phyloP scores from a whole-genome alignment of 2,888 invertebrate genomes.

The Microplitis deprimator region DNA sequence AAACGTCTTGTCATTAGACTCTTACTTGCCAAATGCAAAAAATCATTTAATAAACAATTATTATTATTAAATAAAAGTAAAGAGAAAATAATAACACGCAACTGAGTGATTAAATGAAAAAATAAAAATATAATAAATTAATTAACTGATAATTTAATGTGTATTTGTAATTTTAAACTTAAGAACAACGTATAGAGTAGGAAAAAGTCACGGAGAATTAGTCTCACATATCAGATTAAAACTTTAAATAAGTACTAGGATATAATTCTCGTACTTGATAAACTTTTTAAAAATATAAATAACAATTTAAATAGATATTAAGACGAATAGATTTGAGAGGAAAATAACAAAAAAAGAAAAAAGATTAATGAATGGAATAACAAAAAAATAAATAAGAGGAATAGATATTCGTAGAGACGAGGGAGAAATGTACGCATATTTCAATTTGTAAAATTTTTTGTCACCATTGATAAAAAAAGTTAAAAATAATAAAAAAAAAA shows the following conservation, averaged over 20 bases:
- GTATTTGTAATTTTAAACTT: constrained; percentile 47
- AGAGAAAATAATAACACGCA: constrained; percentile 3
- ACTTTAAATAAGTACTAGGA: constrained; percentile 35
- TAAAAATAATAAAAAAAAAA: constrained; percentile 38
- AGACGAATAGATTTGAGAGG: too few relatives aligned
- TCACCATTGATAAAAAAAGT: constrained; percentile 63
- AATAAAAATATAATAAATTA: constrained; percentile 16
- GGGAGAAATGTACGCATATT: constrained; percentile 49
- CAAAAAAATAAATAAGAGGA: constrained; percentile 32
- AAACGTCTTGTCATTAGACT: constrained; percentile 46
- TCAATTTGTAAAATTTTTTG: constrained; percentile 66
- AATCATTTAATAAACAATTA: constrained; percentile 16
- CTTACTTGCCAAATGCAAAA: constrained; percentile 58
- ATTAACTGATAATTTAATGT: constrained; percentile 25
- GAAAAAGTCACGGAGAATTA: constrained; percentile 55
- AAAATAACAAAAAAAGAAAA: constrained; percentile 20
- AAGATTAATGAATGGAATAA: constrained; percentile 28
- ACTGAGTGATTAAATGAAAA: constrained; percentile 10
- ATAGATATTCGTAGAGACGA: constrained; percentile 38
- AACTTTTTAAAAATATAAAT: not conserved
- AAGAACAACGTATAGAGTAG: constrained; percentile 59
- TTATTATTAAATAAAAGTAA: constrained; percentile 2
- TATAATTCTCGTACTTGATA: constrained; percentile 31
- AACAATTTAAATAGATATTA: not conserved
- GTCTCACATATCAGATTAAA: constrained; percentile 63